These are phyloP conservation scores for Archaeoteleia sp. DNA, from an alignment of 2,888 invertebrate genomes.

Conservation along the genomic window DNA sequence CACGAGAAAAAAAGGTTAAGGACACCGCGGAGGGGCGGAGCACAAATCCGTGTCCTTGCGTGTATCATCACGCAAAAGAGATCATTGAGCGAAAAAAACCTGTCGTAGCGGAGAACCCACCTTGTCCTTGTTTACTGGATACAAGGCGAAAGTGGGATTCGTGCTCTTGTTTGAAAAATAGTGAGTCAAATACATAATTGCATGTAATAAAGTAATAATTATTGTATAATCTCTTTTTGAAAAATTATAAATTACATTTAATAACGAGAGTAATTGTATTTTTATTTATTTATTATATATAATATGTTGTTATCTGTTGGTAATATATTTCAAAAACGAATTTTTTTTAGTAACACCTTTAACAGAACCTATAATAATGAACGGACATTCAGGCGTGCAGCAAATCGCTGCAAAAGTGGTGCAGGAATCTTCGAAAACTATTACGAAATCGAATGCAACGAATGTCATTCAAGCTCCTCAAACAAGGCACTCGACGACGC, in stretches of 20 bases:
- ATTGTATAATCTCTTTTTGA: no score
- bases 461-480: slow-evolving; percentile 65
- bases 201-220: slow-evolving; percentile 8
- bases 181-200: slow-evolving; percentile 47
- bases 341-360: slow-evolving; percentile 32
- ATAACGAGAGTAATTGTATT: no score
- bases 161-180: slow-evolving; percentile 64
- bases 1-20: slow-evolving; percentile 20
- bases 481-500: slow-evolving; percentile 71
- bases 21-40: slow-evolving; percentile 49
- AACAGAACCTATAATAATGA: slow-evolving; percentile 49
- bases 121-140: slow-evolving; percentile 67
- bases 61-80: slow-evolving; percentile 65
- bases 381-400: slow-evolving; percentile 52
- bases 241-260: no score
- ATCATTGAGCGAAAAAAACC: slow-evolving; percentile 62
- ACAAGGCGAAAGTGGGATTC: slow-evolving; percentile 62
- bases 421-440: slow-evolving; percentile 51
- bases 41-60: slow-evolving; percentile 62
- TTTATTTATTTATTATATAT: no score
- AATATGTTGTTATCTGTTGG: no score
- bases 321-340: no score
- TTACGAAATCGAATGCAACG: slow-evolving; percentile 54
- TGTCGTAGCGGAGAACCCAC: slow-evolving; percentile 61
- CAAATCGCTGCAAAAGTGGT: slow-evolving; percentile 49